phyloP scores from a whole-genome alignment of 2,888 invertebrate genomes.

The Netelia virgata region DNA sequence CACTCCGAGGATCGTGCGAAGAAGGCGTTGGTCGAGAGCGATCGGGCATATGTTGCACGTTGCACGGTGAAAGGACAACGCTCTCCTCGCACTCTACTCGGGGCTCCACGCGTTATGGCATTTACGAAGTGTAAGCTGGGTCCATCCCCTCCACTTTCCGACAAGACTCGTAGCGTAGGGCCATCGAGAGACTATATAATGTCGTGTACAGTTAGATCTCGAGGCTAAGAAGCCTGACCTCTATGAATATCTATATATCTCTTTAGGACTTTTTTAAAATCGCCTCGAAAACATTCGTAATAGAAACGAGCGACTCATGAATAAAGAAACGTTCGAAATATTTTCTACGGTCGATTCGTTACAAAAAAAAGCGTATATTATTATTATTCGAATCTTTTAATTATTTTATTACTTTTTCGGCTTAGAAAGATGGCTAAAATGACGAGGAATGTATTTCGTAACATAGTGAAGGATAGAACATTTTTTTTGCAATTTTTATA shows the following conservation, averaged over 20 bases:
- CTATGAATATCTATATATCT: not conserved
- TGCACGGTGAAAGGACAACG: conserved; percentile 65
- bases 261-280: not conserved
- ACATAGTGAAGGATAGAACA: not conserved
- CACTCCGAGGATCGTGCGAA: conserved; percentile 28
- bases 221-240: not conserved
- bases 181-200: conserved; percentile 16
- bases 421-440: not conserved
- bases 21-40: conserved; percentile 16
- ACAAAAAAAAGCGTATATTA: too few species aligned
- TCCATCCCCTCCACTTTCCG: not conserved
- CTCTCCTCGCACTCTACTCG: conserved; percentile 20
- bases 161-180: conserved; percentile 32
- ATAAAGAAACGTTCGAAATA: not conserved
- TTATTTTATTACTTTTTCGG: not conserved
- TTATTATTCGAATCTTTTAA: not conserved
- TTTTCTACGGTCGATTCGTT: too few species aligned
- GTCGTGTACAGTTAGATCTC: conserved; percentile 2
- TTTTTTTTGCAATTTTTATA: not conserved
- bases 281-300: not conserved
- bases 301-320: not conserved
- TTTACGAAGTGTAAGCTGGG: conserved; percentile 44
- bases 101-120: conserved; percentile 45
- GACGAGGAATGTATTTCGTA: too few species aligned
- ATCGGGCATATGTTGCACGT: conserved; percentile 4